A percentile compares a stretch with the other conserved stretches of the same genome.
These are phyloP conservation scores for Scophthalmus maximus DNA, from an alignment of 2,113 vertebrate genomes.

Conservation along the genomic window DNA sequence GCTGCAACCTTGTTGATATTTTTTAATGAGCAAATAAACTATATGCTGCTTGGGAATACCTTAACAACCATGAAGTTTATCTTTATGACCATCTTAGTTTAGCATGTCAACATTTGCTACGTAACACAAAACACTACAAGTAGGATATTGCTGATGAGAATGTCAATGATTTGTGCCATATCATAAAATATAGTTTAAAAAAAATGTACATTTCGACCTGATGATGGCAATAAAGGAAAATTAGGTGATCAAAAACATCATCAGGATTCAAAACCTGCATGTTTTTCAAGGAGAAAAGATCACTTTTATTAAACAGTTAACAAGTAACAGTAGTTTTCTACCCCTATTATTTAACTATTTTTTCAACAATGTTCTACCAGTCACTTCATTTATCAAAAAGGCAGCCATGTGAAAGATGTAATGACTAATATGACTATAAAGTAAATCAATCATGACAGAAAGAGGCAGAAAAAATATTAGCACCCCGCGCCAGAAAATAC, in stretches of 20 bases:
- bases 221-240: too few relatives aligned
- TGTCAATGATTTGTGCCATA: too few relatives aligned
- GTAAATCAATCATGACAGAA: constrained; percentile 44
- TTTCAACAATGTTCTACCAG: constrained; percentile 17
- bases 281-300: constrained; percentile 30
- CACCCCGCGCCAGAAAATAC: not conserved
- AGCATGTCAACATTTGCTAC: too few relatives aligned
- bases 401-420: constrained; percentile 72
- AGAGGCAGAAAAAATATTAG: constrained; percentile 45
- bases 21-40: too few relatives aligned
- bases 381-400: constrained; percentile 61
- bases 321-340: not conserved
- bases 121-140: too few relatives aligned
- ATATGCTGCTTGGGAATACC: too few relatives aligned
- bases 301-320: constrained; percentile 48
- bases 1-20: too few relatives aligned
- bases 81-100: too few relatives aligned
- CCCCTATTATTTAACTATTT: constrained; percentile 6
- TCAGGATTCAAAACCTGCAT: not conserved
- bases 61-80: too few relatives aligned
- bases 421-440: constrained; percentile 17
- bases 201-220: too few relatives aligned
- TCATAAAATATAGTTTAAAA: too few relatives aligned
- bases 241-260: not conserved
- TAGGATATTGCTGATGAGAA: too few relatives aligned